A percentile compares a stretch with the other conserved stretches of the same genome.
phyloP scores from a whole-genome alignment of 2,888 invertebrate genomes.

The Neelides folsomi region DNA sequence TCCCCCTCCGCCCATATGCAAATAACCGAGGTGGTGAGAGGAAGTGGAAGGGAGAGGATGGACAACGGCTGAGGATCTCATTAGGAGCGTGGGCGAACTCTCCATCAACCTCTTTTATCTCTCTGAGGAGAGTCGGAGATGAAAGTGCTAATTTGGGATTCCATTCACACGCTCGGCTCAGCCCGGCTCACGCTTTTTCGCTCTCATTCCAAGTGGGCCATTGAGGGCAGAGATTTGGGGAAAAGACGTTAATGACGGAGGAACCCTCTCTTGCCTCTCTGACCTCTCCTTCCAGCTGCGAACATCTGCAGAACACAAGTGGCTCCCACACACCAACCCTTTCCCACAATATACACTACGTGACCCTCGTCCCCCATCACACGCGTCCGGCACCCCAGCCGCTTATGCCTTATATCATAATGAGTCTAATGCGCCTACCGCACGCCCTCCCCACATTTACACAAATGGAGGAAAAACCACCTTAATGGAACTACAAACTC shows the following conservation, averaged over 20 bases:
- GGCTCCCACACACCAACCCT: constrained; percentile 4
- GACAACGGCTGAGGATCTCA: constrained; percentile 7
- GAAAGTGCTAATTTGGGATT: constrained; percentile 33
- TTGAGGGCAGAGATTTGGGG: constrained; percentile 7
- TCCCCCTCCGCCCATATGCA: no score
- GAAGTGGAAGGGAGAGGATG: constrained; percentile 3
- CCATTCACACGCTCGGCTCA: constrained; percentile 28
- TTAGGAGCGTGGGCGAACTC: neutral
- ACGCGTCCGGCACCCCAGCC: no score
- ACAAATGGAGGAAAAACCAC: no score
- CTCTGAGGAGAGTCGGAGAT: neutral
- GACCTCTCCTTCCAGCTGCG: constrained; percentile 17
- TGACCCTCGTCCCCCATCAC: no score
- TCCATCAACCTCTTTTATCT: constrained; percentile 1
- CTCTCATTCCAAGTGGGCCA: neutral
- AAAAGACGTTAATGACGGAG: constrained; percentile 12
- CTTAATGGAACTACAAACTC: no score
- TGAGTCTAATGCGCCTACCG: no score
- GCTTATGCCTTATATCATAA: no score
- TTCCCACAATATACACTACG: neutral
- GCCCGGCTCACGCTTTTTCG: constrained; percentile 21
- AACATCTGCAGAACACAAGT: constrained; percentile 14
- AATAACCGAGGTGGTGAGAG: no score
- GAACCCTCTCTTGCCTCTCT: constrained; percentile 13
- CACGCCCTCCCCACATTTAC: no score